phyloP scores from a whole-genome alignment of 2,113 vertebrate species.

The Nyctibius bracteatus region DNA sequence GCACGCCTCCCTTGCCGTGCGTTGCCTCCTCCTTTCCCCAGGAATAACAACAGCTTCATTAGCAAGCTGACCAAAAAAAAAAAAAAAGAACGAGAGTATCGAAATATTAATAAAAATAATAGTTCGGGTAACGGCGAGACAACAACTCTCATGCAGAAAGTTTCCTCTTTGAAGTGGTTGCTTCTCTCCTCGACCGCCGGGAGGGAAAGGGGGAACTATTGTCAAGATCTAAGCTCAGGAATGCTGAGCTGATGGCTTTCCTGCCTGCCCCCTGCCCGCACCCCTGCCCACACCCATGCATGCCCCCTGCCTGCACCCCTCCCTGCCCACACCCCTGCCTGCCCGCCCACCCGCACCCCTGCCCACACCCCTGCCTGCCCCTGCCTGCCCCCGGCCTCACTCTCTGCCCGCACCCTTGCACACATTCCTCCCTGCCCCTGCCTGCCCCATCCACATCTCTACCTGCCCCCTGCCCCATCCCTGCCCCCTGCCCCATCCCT shows the following conservation, averaged over 20 bases:
- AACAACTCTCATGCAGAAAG: slow-evolving; percentile 31
- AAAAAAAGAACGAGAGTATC: neutral
- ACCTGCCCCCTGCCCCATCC: neutral
- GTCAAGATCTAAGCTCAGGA: slow-evolving; percentile 63
- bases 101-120: neutral
- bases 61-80: neutral
- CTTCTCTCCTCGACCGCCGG: slow-evolving; percentile 30
- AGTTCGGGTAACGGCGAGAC: neutral
- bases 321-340: neutral
- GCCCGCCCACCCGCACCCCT: neutral
- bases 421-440: neutral
- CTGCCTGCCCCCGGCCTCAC: too few relatives aligned
- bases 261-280: slow-evolving; percentile 24
- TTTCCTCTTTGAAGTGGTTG: slow-evolving; percentile 57
- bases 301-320: too few relatives aligned
- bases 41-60: slow-evolving; percentile 49
- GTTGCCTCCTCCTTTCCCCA: neutral
- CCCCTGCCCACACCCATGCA: neutral
- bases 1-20: neutral
- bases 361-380: neutral
- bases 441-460: neutral
- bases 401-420: too few relatives aligned
- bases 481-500: neutral
- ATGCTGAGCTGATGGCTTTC: slow-evolving; percentile 57
- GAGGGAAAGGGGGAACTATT: slow-evolving; percentile 45